These are phyloP conservation scores for Eptatretus atami DNA, from an alignment of 2,797 vertebrate species.

Conservation along the genomic window DNA sequence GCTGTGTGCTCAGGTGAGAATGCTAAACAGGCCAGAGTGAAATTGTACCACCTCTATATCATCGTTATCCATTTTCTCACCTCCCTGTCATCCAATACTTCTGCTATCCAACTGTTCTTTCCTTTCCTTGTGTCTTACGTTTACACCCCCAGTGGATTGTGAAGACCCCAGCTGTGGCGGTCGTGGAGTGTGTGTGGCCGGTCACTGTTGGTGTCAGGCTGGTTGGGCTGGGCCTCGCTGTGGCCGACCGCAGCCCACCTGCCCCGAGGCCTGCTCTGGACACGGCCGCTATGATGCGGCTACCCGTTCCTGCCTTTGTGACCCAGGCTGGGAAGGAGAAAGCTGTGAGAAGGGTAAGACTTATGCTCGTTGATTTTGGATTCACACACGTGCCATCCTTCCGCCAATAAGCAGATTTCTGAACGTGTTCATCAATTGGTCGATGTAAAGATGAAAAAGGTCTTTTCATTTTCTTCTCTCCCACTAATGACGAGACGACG, in stretches of 20 bases:
- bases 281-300: constrained; percentile 49
- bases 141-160: constrained; percentile 41
- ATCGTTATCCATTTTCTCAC: too few species aligned
- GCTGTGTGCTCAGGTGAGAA: too few species aligned
- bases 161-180: constrained; percentile 78
- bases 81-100: too few species aligned
- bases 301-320: constrained; percentile 51
- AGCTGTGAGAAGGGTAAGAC: constrained; percentile 65
- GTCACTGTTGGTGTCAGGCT: constrained; percentile 75
- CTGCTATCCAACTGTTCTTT: too few species aligned
- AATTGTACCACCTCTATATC: too few species aligned
- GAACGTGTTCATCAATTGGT: too few species aligned
- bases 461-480: too few species aligned
- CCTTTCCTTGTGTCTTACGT: background rate
- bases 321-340: constrained; percentile 72
- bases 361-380: background rate
- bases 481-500: too few species aligned
- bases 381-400: too few species aligned
- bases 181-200: constrained; percentile 62
- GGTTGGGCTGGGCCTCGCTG: constrained; percentile 83
- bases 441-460: too few species aligned
- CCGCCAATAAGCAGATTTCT: too few species aligned
- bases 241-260: constrained; percentile 55
- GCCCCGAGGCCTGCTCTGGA: constrained; percentile 82
- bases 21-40: too few species aligned